Evolutionary conservation across 2,888 invertebrate genomes (phyloP), one percentile per base, ranked within the genome.

Genomic region (Caenorhabditis sp.): DNA sequence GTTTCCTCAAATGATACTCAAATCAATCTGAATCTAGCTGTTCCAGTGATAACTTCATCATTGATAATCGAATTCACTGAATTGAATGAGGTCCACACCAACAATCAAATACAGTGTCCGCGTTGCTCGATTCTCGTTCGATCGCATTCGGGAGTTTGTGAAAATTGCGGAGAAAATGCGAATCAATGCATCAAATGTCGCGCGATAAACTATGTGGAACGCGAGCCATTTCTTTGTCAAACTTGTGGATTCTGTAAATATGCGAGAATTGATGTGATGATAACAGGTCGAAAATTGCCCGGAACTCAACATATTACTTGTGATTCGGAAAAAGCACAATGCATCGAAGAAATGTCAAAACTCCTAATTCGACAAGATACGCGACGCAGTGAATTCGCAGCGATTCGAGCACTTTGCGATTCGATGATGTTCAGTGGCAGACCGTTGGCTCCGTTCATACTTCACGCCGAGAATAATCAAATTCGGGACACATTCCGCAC

Each of bases 181-280:
- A 97, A 95, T 90, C 99, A 99, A 87, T 99, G 97, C 86, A 96
- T 97, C 90, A 97, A 97, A 90, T 99, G 97, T 90, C 92, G 93
- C 92, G 92, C 97, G 0, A 99, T 99, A 83, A 97, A 99, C 89
- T 97, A 97, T 89, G 97, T 97, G 88, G 97, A 97, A 95, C 96
- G 58, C 62, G 97, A 97, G 89, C 97, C 97, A 0, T 99, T 97
- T 91, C 90, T 99, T 26, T 99, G 99, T 88, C 97, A 97, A 89
- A 94, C 96, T 4, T 99, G 99, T 89, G 97, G 97, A 0, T 97
- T 95, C 90, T 99, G 97, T 90, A 97, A 97, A 90, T 97, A 97
- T 89, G 97, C 97, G 43, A 96, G 97, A 89, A 97, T 97, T 89
- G 97, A 99, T 89, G 95, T 95, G 89, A 94, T 94, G 12, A 91